phyloP scores from a whole-genome alignment of 2,888 invertebrate species.

The Perizoma flavofasciatum region DNA sequence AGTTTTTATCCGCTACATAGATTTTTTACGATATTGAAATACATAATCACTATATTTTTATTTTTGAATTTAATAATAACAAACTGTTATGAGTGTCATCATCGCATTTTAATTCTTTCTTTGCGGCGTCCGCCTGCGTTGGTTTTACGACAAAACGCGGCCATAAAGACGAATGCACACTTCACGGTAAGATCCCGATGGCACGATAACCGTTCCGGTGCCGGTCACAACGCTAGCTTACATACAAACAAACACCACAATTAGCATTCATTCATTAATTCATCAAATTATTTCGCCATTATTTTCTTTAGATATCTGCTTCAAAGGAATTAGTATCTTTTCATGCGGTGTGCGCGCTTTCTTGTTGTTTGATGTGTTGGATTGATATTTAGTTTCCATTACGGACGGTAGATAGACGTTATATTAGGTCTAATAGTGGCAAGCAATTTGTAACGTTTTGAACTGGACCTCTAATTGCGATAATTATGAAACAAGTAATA shows the following conservation, averaged over 20 bases:
- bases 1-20: neutral
- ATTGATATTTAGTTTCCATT: slow-evolving; percentile 40
- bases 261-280: slow-evolving; percentile 44
- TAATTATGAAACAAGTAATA: slow-evolving; percentile 25
- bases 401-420: slow-evolving; percentile 27
- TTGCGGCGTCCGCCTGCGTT: slow-evolving; percentile 22
- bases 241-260: slow-evolving; percentile 41
- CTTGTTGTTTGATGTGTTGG: slow-evolving; percentile 37
- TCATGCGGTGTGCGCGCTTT: slow-evolving; percentile 34
- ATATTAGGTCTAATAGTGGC: slow-evolving; percentile 21
- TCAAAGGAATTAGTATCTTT: slow-evolving; percentile 39
- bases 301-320: slow-evolving; percentile 38
- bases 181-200: slow-evolving; percentile 40
- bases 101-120: slow-evolving; percentile 21
- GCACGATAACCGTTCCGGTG: slow-evolving; percentile 42
- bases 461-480: slow-evolving; percentile 32
- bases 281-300: slow-evolving; percentile 43
- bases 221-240: slow-evolving; percentile 36
- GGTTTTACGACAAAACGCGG: slow-evolving; percentile 39
- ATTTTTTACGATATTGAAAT: neutral
- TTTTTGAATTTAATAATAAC: slow-evolving; percentile 12
- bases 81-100: slow-evolving; percentile 23
- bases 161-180: slow-evolving; percentile 41
- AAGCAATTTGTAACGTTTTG: slow-evolving; percentile 35
- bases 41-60: neutral